A percentile compares a stretch with the other conserved stretches of the same genome.
Conservation (phyloP, 2,113 vertebrate species). For the Bothrops jararaca region DNA sequence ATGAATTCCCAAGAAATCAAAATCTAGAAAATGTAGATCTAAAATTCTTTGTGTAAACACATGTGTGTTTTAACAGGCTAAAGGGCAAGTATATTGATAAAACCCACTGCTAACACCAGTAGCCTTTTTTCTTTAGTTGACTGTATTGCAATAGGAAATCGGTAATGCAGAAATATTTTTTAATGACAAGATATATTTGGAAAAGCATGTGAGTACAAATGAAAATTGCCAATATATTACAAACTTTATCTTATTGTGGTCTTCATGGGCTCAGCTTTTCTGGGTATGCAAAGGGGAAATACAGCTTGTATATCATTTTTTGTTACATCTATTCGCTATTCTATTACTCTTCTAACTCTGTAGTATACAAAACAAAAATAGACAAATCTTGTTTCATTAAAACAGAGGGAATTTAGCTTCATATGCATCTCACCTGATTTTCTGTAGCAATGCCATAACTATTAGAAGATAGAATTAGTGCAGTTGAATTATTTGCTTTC, state of each 20-base stretch:
- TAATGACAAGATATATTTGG: slow-evolving; percentile 41
- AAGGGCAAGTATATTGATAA: slow-evolving; percentile 18
- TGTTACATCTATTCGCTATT: not conserved
- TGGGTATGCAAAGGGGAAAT: not conserved
- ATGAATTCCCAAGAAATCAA: not conserved
- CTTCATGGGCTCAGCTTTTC: slow-evolving; percentile 18
- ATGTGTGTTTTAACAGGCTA: not conserved
- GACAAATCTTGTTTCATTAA: slow-evolving; percentile 4
- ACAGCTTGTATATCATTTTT: not conserved
- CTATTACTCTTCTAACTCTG: not conserved
- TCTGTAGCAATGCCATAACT: slow-evolving; percentile 2
- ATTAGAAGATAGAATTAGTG: not conserved
- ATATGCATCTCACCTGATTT: not conserved
- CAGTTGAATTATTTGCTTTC: not conserved
- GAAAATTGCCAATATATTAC: not conserved
- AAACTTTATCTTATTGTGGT: slow-evolving; percentile 14
- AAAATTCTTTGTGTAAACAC: not conserved
- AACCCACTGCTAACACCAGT: not conserved
- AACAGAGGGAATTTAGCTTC: slow-evolving; percentile 1
- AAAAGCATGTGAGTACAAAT: slow-evolving; percentile 23
- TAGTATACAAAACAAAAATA: slow-evolving; percentile 34
- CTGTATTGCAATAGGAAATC: slow-evolving; percentile 32
- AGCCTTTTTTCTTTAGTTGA: not conserved
- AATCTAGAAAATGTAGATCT: not conserved
- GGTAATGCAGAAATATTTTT: slow-evolving; percentile 31